Conservation (phyloP, 1,140 invertebrate species). For the Brachionus calyciflorus region DNA sequence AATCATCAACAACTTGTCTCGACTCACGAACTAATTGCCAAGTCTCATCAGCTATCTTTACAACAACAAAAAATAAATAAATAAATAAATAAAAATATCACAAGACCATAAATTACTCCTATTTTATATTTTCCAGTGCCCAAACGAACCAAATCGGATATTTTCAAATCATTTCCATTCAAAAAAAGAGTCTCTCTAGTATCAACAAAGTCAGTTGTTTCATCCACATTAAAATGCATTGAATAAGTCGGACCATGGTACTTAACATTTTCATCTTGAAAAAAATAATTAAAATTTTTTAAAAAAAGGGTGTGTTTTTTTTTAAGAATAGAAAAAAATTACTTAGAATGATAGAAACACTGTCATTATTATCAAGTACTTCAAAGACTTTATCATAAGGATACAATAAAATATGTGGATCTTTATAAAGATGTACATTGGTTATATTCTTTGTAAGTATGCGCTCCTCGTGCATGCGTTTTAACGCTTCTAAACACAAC, state of each 20-base stretch:
- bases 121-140: slow-evolving; percentile 66
- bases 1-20: slow-evolving; percentile 66
- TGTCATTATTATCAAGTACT: slow-evolving; percentile 31
- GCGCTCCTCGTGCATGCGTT: slow-evolving; percentile 25
- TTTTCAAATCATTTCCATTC: slow-evolving; percentile 65
- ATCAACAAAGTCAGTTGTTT: background rate
- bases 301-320: too few species aligned
- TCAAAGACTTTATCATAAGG: slow-evolving; percentile 32
- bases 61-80: background rate
- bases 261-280: slow-evolving; percentile 40
- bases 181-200: slow-evolving; percentile 62
- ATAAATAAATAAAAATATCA: slow-evolving; percentile 18
- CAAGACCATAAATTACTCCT: slow-evolving; percentile 63
- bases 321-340: slow-evolving; percentile 46
- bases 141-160: slow-evolving; percentile 66
- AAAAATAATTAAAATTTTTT: background rate
- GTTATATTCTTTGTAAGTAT: slow-evolving; percentile 37
- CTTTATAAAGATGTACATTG: slow-evolving; percentile 41
- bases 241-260: slow-evolving; percentile 31
- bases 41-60: slow-evolving; percentile 64
- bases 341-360: slow-evolving; percentile 33
- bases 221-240: slow-evolving; percentile 11
- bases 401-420: slow-evolving; percentile 24
- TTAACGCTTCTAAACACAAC: slow-evolving; percentile 30
- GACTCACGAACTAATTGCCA: slow-evolving; percentile 64